phyloP scores from a whole-genome alignment of 2,797 vertebrate species.

The Halcyon smyrnensis region DNA sequence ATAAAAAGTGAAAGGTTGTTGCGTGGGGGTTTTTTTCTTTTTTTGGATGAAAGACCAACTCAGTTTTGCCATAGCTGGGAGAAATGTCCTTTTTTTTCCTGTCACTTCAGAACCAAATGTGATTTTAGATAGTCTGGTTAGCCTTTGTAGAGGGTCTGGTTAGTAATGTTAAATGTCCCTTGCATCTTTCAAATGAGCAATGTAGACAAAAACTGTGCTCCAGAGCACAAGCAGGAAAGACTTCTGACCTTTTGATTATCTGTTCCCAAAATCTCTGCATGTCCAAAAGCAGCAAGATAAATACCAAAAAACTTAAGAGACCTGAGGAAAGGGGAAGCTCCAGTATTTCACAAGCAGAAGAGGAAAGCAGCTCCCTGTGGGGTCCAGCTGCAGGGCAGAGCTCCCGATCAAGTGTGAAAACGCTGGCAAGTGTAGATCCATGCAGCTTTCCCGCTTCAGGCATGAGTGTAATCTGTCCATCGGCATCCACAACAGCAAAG shows the following conservation, averaged over 20 bases:
- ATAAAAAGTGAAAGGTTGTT: not conserved
- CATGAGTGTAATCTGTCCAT: not conserved
- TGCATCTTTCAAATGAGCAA: not conserved
- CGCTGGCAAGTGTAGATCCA: not conserved
- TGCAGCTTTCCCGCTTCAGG: not conserved
- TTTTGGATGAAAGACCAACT: not conserved
- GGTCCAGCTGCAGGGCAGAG: conserved; percentile 8
- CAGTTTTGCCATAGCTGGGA: not conserved
- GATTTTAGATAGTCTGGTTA: not conserved
- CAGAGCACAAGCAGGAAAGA: conserved; percentile 19
- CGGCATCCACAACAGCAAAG: not conserved
- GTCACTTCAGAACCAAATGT: not conserved
- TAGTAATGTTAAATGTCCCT: not conserved
- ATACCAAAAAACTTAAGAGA: conserved; percentile 19
- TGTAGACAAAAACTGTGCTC: not conserved
- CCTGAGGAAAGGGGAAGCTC: not conserved
- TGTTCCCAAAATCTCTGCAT: conserved; percentile 32
- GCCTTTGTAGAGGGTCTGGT: not conserved
- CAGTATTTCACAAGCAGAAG: conserved; percentile 3
- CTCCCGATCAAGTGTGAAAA: fast-evolving
- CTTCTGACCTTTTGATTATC: conserved; percentile 40
- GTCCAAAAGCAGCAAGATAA: conserved; percentile 30
- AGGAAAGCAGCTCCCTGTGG: not conserved
- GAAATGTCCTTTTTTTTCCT: not conserved
- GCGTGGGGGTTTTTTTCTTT: not conserved